Evolutionary conservation across 1,140 invertebrate genomes (phyloP).

Genomic region (Pemphigus obesinymphae): DNA sequence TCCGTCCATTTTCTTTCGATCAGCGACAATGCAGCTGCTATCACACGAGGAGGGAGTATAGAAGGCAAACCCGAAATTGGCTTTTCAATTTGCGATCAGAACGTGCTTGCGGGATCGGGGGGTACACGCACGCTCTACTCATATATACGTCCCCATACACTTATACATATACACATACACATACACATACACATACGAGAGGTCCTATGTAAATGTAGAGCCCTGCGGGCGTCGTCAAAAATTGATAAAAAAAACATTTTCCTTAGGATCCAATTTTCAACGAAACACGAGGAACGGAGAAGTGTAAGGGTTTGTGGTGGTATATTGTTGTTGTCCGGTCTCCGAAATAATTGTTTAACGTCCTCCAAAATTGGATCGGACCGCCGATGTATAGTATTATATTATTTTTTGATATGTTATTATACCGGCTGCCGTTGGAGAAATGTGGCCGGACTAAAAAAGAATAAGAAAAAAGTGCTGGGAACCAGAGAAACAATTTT

Average conservation of each 20-base stretch:
- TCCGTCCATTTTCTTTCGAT: background rate
- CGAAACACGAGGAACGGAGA: background rate
- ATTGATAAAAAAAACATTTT: slow-evolving; percentile 38
- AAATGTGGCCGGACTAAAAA: background rate
- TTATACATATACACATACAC: background rate
- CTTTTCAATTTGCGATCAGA: slow-evolving; percentile 41
- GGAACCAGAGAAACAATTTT: slow-evolving; percentile 24
- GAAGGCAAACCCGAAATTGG: slow-evolving; percentile 32
- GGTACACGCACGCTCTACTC: background rate
- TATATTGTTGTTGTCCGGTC: slow-evolving; percentile 40
- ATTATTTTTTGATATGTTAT: slow-evolving; percentile 37
- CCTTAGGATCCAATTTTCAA: slow-evolving; percentile 30
- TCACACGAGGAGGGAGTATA: background rate
- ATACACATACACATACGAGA: background rate
- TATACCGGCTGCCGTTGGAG: background rate
- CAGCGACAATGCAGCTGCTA: slow-evolving; percentile 33
- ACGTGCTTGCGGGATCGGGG: slow-evolving; percentile 28
- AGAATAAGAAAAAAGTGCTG: background rate
- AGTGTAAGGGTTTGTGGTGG: background rate
- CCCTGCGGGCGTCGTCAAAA: slow-evolving; percentile 39
- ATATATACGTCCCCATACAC: too few species aligned
- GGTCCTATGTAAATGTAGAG: slow-evolving; percentile 39
- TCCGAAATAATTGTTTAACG: slow-evolving; percentile 39
- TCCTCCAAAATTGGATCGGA: slow-evolving; percentile 24
- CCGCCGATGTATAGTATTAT: slow-evolving; percentile 22